phyloP scores from a whole-genome alignment of 2,888 invertebrate species.

The Melanostoma mellinum region DNA sequence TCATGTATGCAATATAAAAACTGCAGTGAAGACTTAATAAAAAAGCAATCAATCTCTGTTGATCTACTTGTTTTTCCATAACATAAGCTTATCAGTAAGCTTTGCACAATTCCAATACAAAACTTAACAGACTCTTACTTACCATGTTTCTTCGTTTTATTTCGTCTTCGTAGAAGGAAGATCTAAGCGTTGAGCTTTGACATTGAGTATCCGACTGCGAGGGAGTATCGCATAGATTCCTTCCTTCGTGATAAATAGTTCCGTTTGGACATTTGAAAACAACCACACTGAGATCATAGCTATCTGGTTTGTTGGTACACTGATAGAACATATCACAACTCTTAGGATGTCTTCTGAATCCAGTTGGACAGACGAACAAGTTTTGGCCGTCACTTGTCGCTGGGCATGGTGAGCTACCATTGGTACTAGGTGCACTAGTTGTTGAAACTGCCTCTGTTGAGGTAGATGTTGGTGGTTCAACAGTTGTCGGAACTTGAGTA shows the following conservation, averaged over 20 bases:
- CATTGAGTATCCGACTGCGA: conserved; percentile 81
- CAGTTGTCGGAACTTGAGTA: conserved; percentile 36
- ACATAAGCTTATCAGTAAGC: too few relatives aligned
- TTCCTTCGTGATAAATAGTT: conserved; percentile 89
- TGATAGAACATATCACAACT: conserved; percentile 93
- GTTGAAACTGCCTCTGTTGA: conserved; percentile 30
- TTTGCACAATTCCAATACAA: neutral
- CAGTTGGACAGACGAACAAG: conserved; percentile 90
- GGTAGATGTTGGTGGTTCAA: conserved; percentile 51
- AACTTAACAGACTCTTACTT: conserved; percentile 70
- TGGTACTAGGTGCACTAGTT: conserved; percentile 42
- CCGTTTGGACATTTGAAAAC: conserved; percentile 90
- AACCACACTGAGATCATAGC: conserved; percentile 88
- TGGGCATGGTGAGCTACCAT: conserved; percentile 77
- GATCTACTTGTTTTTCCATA: too few relatives aligned
- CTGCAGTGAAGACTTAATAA: too few relatives aligned
- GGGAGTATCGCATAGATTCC: conserved; percentile 88
- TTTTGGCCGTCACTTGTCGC: conserved; percentile 85
- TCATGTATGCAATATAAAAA: too few relatives aligned
- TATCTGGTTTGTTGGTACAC: conserved; percentile 87
- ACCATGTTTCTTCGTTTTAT: conserved; percentile 77
- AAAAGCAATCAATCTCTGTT: too few relatives aligned
- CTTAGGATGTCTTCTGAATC: conserved; percentile 91
- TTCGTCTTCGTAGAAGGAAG: conserved; percentile 75
- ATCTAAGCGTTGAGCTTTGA: conserved; percentile 72